phyloP scores from a whole-genome alignment of 2,888 invertebrate species.

The Podotricha telesiphe region DNA sequence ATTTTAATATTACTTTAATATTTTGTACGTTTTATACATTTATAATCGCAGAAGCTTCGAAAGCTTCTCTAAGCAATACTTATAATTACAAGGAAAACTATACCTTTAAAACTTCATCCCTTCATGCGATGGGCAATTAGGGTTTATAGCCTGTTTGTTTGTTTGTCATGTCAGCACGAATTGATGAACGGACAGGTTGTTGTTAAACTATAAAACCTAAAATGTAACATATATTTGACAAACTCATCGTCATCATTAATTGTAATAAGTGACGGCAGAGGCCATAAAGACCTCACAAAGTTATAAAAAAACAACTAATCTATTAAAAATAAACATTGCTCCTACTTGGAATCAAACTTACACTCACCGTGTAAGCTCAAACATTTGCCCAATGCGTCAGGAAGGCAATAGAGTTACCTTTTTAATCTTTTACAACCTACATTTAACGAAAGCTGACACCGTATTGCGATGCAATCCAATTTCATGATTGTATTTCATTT shows the following conservation, averaged over 20 bases:
- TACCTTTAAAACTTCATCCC: background rate
- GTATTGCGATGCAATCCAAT: constrained; percentile 28
- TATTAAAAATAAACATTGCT: too few relatives aligned
- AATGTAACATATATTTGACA: too few relatives aligned
- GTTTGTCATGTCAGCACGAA: too few relatives aligned
- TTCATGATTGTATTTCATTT: constrained; percentile 37
- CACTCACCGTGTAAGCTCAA: background rate
- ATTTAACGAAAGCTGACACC: constrained; percentile 23
- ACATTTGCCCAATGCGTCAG: background rate
- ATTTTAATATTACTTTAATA: constrained; percentile 10
- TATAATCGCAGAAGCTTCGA: background rate
- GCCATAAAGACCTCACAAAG: too few relatives aligned
- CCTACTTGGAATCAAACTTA: background rate
- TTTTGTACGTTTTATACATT: background rate
- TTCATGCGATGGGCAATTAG: too few relatives aligned
- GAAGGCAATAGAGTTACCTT: background rate
- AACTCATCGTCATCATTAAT: too few relatives aligned
- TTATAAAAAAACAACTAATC: too few relatives aligned
- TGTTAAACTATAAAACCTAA: too few relatives aligned
- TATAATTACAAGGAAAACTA: background rate
- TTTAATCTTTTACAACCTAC: constrained; percentile 12
- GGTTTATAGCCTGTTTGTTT: too few relatives aligned
- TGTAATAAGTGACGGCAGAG: too few relatives aligned
- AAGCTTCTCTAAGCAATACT: background rate
- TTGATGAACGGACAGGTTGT: too few relatives aligned